Evolutionary conservation across 2,113 vertebrate species (phyloP), one percentile per base, ranked within the genome.

Genomic region (Apodemus speciosus): DNA sequence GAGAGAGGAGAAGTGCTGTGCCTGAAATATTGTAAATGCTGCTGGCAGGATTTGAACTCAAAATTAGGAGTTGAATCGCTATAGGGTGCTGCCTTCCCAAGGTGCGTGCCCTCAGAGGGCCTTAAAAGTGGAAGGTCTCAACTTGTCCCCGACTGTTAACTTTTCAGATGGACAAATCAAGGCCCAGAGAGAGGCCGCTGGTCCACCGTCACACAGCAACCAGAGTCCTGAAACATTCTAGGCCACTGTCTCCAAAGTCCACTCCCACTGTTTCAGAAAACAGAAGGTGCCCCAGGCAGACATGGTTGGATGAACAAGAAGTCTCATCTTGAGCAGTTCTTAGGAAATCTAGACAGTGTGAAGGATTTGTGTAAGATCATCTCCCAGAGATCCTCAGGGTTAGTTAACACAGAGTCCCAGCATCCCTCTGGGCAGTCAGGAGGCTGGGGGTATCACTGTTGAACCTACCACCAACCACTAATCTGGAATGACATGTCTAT

Each of bases 161-260:
- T 73, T 92, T 91, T 53, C 49, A 94, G 91, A 73, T 53, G 43
- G 75, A 72, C 35, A 73, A 77, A 77, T 64, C 30, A 71, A 89
- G 56, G 38, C n/a, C 46, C 56, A 66, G 81, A 88, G 85, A 90
- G 84, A 91, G 81, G 72, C 43, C 3, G 53, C 21, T 93, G 64
- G 51, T 16, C 60, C 46, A 56, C 43, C 10, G 49, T 91, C 69
- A 90, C 53, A 76, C 1, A 72, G 76, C 25, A 77, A 53, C 90
- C 35, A 20, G 56, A 7, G 32, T 32, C 68, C n/a, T n/a, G n/a
- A n/a, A 73, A 69, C 75, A 66, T 88, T 95, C 71, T 88, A 76
- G 71, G 71, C 40, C 10, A 7, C 25, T 88, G 2, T 30, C 15
- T 9, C 0, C 7, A 51, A 80, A 77, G 77, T 16, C 25, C 86